Evolutionary conservation across 2,888 invertebrate species (phyloP).

Genomic region (Eubasilissa splendida): DNA sequence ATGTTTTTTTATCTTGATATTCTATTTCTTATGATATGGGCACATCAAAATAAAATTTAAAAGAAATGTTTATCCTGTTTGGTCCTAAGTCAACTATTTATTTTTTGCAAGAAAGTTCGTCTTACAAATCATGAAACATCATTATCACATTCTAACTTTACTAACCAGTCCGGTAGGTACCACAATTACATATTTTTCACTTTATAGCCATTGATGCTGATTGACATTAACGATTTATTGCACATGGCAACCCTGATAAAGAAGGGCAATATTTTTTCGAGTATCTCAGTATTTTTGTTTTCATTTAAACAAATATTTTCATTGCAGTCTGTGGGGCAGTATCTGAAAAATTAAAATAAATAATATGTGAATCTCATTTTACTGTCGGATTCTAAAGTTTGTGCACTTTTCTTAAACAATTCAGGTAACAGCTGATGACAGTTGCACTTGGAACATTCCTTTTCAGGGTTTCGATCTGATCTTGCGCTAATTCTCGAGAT

Average conservation of each 20-base stretch:
- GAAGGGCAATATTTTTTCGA: conserved; percentile 45
- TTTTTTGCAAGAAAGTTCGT: no score
- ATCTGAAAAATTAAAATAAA: conserved; percentile 26
- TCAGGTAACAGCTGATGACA: conserved; percentile 53
- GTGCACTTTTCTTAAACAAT: conserved; percentile 36
- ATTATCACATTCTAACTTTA: no score
- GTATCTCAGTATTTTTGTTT: conserved; percentile 48
- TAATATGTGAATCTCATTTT: conserved; percentile 46
- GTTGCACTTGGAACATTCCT: conserved; percentile 50
- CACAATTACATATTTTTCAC: neutral
- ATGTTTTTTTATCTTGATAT: no score
- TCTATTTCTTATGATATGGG: no score
- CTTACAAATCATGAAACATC: no score
- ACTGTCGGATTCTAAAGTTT: conserved; percentile 32
- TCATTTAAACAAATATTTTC: conserved; percentile 46
- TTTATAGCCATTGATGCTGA: neutral
- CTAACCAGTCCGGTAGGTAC: neutral
- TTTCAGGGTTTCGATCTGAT: conserved; percentile 47
- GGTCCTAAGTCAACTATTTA: no score
- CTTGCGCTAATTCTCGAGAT: conserved; percentile 48
- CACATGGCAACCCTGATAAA: conserved; percentile 42
- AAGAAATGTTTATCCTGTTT: no score
- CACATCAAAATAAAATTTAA: no score
- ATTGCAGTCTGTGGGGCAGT: conserved; percentile 37
- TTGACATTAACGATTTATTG: conserved; percentile 35